Base-by-base conservation (phyloP, 2,888 invertebrate genomes). In the Tromatobia lineatoria region DNA sequence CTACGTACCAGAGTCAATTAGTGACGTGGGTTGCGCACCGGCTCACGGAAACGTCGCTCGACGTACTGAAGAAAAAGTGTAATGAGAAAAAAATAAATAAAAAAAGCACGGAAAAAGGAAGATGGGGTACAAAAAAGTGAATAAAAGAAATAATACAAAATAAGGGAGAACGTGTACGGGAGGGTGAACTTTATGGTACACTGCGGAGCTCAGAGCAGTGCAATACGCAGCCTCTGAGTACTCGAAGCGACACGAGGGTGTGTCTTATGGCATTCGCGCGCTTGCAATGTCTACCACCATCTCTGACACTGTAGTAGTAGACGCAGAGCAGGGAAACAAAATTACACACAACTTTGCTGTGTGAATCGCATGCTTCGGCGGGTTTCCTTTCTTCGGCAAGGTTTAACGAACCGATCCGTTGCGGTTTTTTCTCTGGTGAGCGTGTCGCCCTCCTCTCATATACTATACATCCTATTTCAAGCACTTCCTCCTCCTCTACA, bases 381-480 rank as follows among this genome's bases (percentile, higher is more conserved):
- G 85, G 66, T 88, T 84, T 88, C 87, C 86, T 89, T 88, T 86
- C 85, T 83, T 80, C 79, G 82, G 52, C 66, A 74, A 88, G 83
- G 88, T 90, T 90, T 90, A 90, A 90, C 90, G 90, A 90, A 90
- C 90, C 90, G 89, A 89, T 88, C 85, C 87, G 79, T 83, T 82
- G 77, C 85, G 85, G 88, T 88, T 88, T 88, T 86, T 87, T 87
- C 76, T 87, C 85, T 59, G 64, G 78, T 52, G 57, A 77, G 71
- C 77, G 57, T 45, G 61, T 64, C 23, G 29, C 47, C 34, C 73
- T 29, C 29, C 77, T 47, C 29, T 69, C 11, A 18, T 15, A n/a
- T 18, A 34, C 42, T 38, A 38, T 59, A 29, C 29, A 61, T 61
- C 59, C 59, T 3, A 15, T n/a, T 57, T 25, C 57, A 25, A 38